Evolutionary conservation across 2,888 invertebrate genomes (phyloP), one percentile per base, ranked within the genome.

Genomic region (Caenorhabditis afra): DNA sequence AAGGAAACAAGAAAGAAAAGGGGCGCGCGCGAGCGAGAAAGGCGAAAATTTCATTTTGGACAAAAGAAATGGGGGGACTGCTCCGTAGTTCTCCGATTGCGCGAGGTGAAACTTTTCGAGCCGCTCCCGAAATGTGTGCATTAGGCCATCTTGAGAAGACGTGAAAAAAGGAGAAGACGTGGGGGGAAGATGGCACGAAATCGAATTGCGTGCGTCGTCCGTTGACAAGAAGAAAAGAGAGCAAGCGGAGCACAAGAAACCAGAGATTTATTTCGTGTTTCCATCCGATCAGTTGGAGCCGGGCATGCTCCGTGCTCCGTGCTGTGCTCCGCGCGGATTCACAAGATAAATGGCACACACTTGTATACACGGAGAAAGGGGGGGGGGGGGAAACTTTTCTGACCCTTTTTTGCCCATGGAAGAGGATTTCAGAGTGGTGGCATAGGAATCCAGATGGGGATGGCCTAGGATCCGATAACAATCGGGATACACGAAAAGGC

Each of bases 201-300:
- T 65, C 53, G 10, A 65, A 65, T 65, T 65, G 65, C 44, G 53
- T 65, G 65, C 37, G 45, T 29, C 53, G 50, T 35, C 35, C 35
- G 44, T n/a, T 39, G 20, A 41, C n/a, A 47, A 47, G 12, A 39
- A 39, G 58, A 7, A 66, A 47, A 14, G 23, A 53, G 35, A 53
- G 35, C 11, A 22, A 49, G 14, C 20, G 18, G 29, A 18, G 45
- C 8, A 20, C 45, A 67, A 57, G 57, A 49, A 49, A 58, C 58
- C 67, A 67, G 57, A 67, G 67, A 67, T 57, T 67, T 67, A 67
- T 58, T 57, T 57, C 57, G 37, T 67, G 66, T 47, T 66, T 55
- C 66, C 55, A 57, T 66, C 53, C 53, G 7, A 11, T 37, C 37
- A 37, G 11, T 11, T 11, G 41, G 41, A 41, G 14, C 41, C n/a